Conservation (phyloP, 2,797 vertebrate species). For the Sebastolobus altivelis region DNA sequence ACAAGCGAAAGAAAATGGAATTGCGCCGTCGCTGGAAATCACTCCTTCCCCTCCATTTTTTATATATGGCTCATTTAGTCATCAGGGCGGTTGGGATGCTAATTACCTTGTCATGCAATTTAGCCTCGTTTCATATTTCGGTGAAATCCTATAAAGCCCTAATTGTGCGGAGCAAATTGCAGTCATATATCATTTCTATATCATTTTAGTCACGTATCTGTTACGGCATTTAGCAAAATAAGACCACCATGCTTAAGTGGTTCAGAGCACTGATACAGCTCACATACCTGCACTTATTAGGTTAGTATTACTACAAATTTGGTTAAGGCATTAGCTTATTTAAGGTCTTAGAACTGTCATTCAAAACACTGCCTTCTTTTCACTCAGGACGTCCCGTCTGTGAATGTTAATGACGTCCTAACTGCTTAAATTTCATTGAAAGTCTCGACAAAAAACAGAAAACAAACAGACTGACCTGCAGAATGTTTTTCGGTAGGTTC, state of each 20-base stretch:
- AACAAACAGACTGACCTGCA: constrained; percentile 88
- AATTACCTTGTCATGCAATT: constrained; percentile 58
- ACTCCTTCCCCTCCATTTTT: constrained; percentile 44
- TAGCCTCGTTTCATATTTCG: constrained; percentile 67
- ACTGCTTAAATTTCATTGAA: constrained; percentile 6
- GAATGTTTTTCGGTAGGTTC: constrained; percentile 87
- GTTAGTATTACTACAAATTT: constrained; percentile 60
- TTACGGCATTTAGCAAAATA: constrained; percentile 43
- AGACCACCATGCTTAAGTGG: constrained; percentile 39
- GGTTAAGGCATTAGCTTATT: constrained; percentile 73
- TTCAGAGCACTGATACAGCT: constrained; percentile 20
- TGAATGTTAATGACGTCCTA: constrained; percentile 25
- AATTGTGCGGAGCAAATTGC: constrained; percentile 69
- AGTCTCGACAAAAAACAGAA: constrained; percentile 8
- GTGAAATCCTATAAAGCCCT: constrained; percentile 48
- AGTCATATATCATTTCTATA: constrained; percentile 65
- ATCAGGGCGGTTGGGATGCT: constrained; percentile 56
- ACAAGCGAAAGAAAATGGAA: constrained; percentile 48
- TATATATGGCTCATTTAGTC: constrained; percentile 74
- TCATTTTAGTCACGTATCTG: constrained; percentile 59
- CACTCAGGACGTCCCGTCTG: constrained; percentile 27
- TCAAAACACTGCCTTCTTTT: constrained; percentile 45
- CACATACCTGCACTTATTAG: constrained; percentile 71
- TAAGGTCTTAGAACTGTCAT: constrained; percentile 61
- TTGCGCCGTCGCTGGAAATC: constrained; percentile 59